Evolutionary conservation across 2,797 vertebrate species (phyloP), one percentile per base, ranked within the genome.

Genomic region (Sebastes taczanowskii): DNA sequence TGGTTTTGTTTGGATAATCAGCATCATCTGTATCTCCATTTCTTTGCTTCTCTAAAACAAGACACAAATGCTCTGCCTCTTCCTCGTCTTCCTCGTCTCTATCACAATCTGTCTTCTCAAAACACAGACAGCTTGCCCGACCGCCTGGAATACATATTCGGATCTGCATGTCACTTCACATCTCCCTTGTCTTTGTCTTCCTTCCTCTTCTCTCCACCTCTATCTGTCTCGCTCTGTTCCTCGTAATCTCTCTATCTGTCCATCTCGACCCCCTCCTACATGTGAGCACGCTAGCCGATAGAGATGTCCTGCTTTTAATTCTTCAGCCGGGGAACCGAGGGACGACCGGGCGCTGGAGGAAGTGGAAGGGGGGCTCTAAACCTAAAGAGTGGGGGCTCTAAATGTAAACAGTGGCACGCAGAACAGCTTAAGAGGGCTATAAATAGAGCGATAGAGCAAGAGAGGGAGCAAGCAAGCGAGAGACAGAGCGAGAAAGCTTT

Each of bases 381-480:
- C 87, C 89, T 92, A 91, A 92, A 93, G 88, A 82, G 83, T 58
- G 80, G 85, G 89, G 89, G 81, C 74, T 90, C 81, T 89, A 77
- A 91, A 92, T 92, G 94, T 95, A 95, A 95, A 95, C 90, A 92
- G 90, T 85, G 86, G 80, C 92, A 92, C 74, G 73, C 87, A 92
- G 86, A 93, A 86, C 89, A 91, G 92, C 93, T 95, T 95, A 92
- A 90, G 89, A 86, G 83, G 74, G 88, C 92, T 94, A 94, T 91
- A 94, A 95, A 93, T 94, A 95, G 93, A 90, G 65, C 34, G 25
- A 84, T 76, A 74, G 89, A 92, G 84, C 87, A 81, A 89, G 81
- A 82, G 86, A 81, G 84, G 38, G 81, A 82, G 79, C 78, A 70
- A 86, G 85, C 77, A 86, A 74, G 81, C 78, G 86, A 80, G 85